A percentile compares a stretch with the other conserved stretches of the same genome.
Evolutionary conservation across 2,888 invertebrate genomes (phyloP).

Genomic region (Galerucella nymphaeae): DNA sequence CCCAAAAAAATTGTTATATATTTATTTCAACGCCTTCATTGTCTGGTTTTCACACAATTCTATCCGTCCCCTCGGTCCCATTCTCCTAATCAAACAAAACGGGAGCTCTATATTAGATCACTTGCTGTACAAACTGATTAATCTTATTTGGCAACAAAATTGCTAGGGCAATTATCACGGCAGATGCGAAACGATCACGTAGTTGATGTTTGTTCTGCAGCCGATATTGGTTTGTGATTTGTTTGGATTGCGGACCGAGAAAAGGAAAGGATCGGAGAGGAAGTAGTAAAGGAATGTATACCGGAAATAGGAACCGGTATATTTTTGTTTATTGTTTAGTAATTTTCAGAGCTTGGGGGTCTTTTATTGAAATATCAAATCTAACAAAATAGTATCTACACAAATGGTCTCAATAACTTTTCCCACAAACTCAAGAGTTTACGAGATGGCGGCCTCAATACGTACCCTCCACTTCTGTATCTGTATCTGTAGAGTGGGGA

Average conservation of each 20-base stretch:
- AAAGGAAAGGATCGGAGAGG: neutral
- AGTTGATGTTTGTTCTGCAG: constrained; percentile 42
- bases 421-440: no score
- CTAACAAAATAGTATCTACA: no score
- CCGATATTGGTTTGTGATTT: constrained; percentile 47
- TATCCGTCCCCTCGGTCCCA: constrained; percentile 12
- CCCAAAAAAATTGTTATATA: no score
- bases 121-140: constrained; percentile 57
- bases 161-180: constrained; percentile 51
- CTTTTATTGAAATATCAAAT: no score
- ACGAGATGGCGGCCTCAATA: no score
- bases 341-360: no score
- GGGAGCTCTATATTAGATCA: constrained; percentile 55
- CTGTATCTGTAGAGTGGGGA: no score
- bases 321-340: neutral
- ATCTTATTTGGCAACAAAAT: constrained; percentile 60
- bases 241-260: constrained; percentile 37
- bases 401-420: no score
- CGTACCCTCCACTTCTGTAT: no score
- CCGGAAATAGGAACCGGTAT: neutral
- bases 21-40: no score
- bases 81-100: constrained; percentile 50
- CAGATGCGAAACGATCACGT: constrained; percentile 47
- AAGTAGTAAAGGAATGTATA: constrained; percentile 1
- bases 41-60: constrained; percentile 6